Conservation (phyloP, 2,888 invertebrate genomes). For the Archips crataeganus region DNA sequence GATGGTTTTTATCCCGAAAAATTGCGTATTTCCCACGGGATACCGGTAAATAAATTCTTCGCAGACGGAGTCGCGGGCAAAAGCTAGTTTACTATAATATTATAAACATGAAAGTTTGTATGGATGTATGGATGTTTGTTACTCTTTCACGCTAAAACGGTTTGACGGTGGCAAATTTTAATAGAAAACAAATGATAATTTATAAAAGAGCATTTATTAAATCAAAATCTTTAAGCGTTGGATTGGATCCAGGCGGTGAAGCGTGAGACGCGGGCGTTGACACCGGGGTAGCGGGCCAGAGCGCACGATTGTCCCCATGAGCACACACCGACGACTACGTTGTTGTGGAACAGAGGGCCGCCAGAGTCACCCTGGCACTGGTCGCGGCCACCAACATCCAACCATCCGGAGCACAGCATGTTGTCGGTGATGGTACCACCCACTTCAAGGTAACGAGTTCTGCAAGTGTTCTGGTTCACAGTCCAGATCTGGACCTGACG, state of each 20-base stretch:
- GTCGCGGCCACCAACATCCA: slow-evolving; percentile 67
- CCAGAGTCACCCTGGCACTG: slow-evolving; percentile 71
- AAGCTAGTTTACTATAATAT: no score
- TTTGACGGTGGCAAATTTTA: neutral
- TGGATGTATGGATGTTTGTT: no score
- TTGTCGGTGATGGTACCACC: slow-evolving; percentile 53
- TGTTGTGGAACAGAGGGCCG: slow-evolving; percentile 63
- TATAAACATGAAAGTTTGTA: no score
- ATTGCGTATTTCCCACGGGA: no score
- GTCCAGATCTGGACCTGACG: slow-evolving; percentile 59
- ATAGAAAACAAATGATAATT: neutral
- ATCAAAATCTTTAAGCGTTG: slow-evolving; percentile 46
- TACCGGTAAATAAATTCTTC: no score
- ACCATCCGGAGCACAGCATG: slow-evolving; percentile 62
- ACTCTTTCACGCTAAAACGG: no score
- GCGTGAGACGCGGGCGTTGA: slow-evolving; percentile 61
- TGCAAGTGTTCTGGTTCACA: slow-evolving; percentile 56
- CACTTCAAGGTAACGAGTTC: slow-evolving; percentile 50
- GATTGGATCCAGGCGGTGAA: slow-evolving; percentile 59
- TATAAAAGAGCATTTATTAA: neutral
- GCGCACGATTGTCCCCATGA: slow-evolving; percentile 61
- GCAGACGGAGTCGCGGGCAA: no score
- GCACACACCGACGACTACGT: slow-evolving; percentile 60
- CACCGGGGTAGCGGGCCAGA: slow-evolving; percentile 56
- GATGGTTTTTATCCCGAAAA: no score